phyloP scores from a whole-genome alignment of 2,888 invertebrate species.

The Malthinus seriepunctatus region DNA sequence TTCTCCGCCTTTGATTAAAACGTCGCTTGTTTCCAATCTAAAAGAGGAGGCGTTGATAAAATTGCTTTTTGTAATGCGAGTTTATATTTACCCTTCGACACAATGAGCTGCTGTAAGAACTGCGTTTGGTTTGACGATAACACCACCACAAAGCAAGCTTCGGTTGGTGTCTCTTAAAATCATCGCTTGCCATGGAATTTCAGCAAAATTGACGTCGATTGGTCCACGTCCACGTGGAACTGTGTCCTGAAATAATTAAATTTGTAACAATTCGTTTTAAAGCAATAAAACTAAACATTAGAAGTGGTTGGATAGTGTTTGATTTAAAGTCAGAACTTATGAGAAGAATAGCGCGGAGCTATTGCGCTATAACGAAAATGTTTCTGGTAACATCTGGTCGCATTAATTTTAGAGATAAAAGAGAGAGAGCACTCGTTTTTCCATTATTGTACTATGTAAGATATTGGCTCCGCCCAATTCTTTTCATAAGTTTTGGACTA shows the following conservation, averaged over 20 bases:
- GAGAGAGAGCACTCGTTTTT: no score
- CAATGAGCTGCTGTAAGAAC: conserved; percentile 81
- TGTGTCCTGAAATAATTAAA: conserved; percentile 47
- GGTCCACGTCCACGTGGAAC: conserved; percentile 58
- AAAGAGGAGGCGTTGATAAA: conserved; percentile 29
- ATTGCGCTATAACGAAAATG: no score
- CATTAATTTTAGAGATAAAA: no score
- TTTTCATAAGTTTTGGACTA: no score
- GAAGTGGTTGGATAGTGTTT: no score
- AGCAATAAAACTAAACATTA: no score
- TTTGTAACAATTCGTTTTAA: no score
- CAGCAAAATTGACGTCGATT: conserved; percentile 72
- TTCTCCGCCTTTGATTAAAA: conserved; percentile 80
- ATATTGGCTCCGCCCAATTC: no score
- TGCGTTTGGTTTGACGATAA: conserved; percentile 73
- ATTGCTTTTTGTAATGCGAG: not conserved
- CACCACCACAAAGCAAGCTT: conserved; percentile 78
- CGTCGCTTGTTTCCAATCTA: conserved; percentile 66
- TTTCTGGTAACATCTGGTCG: no score
- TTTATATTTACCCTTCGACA: conserved; percentile 68
- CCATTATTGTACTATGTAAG: no score
- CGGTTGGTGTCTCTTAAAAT: conserved; percentile 71
- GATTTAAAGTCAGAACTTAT: no score
- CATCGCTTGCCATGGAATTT: conserved; percentile 89
- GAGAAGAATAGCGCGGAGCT: no score